Evolutionary conservation across 2,113 vertebrate genomes (phyloP).

Genomic region (Cottus gobio): DNA sequence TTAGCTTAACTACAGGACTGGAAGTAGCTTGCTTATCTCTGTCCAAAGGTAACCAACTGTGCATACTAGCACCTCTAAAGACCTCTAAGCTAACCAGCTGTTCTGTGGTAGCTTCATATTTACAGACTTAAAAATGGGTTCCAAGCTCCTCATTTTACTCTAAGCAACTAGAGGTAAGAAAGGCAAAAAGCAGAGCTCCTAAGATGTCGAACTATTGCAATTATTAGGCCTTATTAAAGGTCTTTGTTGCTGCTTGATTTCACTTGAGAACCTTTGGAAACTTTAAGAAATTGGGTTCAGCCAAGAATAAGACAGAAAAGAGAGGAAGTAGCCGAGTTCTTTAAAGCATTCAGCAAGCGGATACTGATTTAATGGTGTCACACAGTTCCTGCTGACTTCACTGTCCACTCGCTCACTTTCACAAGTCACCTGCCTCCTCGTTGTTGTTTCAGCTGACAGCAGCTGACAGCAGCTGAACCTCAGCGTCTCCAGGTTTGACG

Average conservation of each 20-base stretch:
- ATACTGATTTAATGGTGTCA: constrained; percentile 7
- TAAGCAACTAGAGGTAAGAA: neutral
- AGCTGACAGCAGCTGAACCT: neutral
- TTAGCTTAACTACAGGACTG: neutral
- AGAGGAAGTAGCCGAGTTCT: neutral
- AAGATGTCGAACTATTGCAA: neutral
- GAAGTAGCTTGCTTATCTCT: neutral
- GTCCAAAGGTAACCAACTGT: neutral
- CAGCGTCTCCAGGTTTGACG: neutral
- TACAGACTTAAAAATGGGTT: neutral
- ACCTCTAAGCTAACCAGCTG: neutral
- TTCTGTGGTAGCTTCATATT: neutral
- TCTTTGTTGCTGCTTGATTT: neutral
- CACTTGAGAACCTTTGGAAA: neutral
- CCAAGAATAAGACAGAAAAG: neutral
- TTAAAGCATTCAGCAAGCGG: constrained; percentile 12
- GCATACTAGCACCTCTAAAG: neutral
- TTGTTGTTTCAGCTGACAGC: neutral
- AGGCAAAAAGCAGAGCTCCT: neutral
- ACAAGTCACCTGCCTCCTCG: constrained; percentile 21
- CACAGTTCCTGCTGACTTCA: constrained; percentile 24
- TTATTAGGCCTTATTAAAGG: neutral
- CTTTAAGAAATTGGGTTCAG: neutral
- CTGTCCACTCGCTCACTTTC: neutral
- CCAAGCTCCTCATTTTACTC: neutral